These are phyloP conservation scores for Sebastiscus albofasciatus DNA, from an alignment of 2,797 vertebrate genomes.

Conservation along the genomic window DNA sequence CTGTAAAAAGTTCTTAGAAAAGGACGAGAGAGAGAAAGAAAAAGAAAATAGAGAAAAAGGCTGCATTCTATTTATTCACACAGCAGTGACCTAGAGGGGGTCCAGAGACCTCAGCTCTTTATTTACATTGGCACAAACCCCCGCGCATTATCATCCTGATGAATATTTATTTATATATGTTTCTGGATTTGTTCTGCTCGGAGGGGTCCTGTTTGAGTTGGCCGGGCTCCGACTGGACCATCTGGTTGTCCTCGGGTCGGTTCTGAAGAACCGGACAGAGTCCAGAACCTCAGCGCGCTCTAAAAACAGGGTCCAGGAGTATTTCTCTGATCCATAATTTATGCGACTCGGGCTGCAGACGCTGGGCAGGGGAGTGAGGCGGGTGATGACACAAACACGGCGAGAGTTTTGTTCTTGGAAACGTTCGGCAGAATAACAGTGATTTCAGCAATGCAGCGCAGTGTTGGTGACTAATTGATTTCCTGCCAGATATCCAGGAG, in stretches of 20 bases:
- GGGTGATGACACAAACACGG: slow-evolving; percentile 60
- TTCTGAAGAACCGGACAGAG: slow-evolving; percentile 52
- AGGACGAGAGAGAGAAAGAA: neutral
- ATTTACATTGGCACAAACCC: slow-evolving; percentile 59
- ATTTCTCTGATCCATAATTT: slow-evolving; percentile 70
- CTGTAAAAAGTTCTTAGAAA: neutral
- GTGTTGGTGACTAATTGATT: slow-evolving; percentile 43
- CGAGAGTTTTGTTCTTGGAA: slow-evolving; percentile 48
- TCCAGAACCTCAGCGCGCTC: slow-evolving; percentile 51
- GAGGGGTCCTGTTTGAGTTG: slow-evolving; percentile 70
- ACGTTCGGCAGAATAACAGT: slow-evolving; percentile 15
- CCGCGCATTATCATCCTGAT: slow-evolving; percentile 63
- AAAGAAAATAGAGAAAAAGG: slow-evolving; percentile 10
- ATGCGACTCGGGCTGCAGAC: slow-evolving; percentile 16
- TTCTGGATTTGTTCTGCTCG: slow-evolving; percentile 64
- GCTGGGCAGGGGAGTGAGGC: slow-evolving; percentile 47
- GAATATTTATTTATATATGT: slow-evolving; percentile 74
- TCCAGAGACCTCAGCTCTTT: slow-evolving; percentile 46
- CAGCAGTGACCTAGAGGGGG: slow-evolving; percentile 34
- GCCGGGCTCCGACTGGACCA: slow-evolving; percentile 55
- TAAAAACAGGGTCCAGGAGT: slow-evolving; percentile 50
- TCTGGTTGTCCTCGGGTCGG: slow-evolving; percentile 72
- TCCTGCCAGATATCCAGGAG: slow-evolving; percentile 40
- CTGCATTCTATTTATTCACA: slow-evolving; percentile 40
- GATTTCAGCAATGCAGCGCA: slow-evolving; percentile 34